phyloP scores from a whole-genome alignment of 2,797 vertebrate species.

The Sphaeramia orbicularis region DNA sequence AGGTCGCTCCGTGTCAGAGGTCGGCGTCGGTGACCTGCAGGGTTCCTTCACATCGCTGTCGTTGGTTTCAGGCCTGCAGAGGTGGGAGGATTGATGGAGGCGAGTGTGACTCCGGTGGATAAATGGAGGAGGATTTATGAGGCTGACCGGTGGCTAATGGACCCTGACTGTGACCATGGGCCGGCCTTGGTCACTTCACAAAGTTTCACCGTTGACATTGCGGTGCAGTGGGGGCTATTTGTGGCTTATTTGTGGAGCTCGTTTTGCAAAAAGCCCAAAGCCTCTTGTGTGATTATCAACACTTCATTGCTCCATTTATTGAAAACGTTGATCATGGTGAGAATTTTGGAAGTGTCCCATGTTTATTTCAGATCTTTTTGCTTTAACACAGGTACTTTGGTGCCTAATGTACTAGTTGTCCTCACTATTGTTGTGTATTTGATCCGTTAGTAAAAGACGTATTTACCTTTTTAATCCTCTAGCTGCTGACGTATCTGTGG shows the following conservation, averaged over 20 bases:
- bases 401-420: slow-evolving; percentile 19
- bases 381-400: slow-evolving; percentile 7
- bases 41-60: slow-evolving; percentile 52
- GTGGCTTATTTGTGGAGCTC: slow-evolving; percentile 24
- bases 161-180: slow-evolving; percentile 68
- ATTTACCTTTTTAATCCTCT: not conserved
- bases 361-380: slow-evolving; percentile 17
- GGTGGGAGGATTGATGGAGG: slow-evolving; percentile 65
- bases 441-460: not conserved
- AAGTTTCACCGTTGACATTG: slow-evolving; percentile 45
- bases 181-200: slow-evolving; percentile 46
- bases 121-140: slow-evolving; percentile 71
- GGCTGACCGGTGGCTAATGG: slow-evolving; percentile 57
- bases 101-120: slow-evolving; percentile 44
- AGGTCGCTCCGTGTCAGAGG: slow-evolving; percentile 47
- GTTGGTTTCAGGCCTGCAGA: slow-evolving; percentile 12
- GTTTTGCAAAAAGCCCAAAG: slow-evolving; percentile 29
- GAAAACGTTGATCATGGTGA: too few species aligned
- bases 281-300: slow-evolving; percentile 9
- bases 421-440: slow-evolving; percentile 14
- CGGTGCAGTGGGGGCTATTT: not conserved
- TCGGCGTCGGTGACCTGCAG: slow-evolving; percentile 42
- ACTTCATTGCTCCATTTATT: too few species aligned
- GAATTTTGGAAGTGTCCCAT: not conserved
- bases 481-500: too few species aligned